phyloP scores from a whole-genome alignment of 2,113 vertebrate species.

The Panurus biarmicus region DNA sequence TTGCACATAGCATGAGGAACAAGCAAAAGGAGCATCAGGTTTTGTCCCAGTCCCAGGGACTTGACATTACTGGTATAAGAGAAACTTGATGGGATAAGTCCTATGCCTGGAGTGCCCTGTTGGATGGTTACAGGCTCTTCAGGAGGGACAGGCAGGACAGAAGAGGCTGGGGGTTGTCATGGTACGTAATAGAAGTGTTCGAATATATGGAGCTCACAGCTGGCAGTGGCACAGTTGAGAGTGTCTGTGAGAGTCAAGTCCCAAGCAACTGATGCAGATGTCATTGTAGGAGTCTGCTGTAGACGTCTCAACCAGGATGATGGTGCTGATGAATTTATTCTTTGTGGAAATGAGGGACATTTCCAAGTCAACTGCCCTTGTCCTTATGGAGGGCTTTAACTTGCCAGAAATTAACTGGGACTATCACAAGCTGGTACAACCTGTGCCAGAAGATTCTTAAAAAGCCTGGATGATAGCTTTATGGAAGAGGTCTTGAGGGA shows the following conservation, averaged over 20 bases:
- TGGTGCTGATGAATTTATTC: background rate
- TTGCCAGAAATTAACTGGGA: background rate
- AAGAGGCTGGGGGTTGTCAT: background rate
- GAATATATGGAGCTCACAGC: background rate
- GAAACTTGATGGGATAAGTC: background rate
- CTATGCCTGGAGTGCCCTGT: background rate
- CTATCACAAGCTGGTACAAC: background rate
- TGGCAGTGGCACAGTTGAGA: background rate
- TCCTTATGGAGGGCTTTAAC: background rate
- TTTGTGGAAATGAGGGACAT: background rate
- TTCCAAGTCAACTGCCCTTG: background rate
- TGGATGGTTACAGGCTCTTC: background rate
- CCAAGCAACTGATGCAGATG: background rate
- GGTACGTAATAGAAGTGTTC: accelerated
- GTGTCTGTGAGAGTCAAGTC: background rate
- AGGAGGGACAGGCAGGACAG: too few relatives aligned
- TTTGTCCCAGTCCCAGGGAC: background rate
- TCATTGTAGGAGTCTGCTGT: background rate
- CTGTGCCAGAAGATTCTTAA: background rate
- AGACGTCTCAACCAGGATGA: background rate
- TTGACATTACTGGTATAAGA: background rate
- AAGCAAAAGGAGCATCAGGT: background rate
- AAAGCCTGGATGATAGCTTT: background rate
- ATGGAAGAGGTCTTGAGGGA: background rate
- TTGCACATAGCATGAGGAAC: too few relatives aligned